Evolutionary conservation across 2,113 vertebrate genomes (phyloP).

Genomic region (Eulemur rufifrons): DNA sequence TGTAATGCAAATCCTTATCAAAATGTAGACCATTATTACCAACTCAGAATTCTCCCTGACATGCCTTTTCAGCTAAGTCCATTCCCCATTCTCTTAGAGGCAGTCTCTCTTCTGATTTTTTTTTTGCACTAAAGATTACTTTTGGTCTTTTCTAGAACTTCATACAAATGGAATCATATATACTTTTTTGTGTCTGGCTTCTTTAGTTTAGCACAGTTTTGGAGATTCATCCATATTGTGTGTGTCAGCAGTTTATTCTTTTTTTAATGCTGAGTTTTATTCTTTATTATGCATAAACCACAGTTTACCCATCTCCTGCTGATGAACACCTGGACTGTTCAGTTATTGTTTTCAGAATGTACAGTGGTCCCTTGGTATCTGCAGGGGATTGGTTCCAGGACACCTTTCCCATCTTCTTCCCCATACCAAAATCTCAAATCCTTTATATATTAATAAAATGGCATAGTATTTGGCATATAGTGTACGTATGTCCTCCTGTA

Average conservation of each 20-base stretch:
- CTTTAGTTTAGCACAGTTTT: neutral
- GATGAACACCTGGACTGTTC: neutral
- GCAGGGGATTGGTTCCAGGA: neutral
- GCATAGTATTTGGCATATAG: neutral
- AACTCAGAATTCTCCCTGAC: neutral
- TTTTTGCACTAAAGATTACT: neutral
- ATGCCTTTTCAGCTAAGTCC: neutral
- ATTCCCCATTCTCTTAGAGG: neutral
- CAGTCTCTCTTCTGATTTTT: neutral
- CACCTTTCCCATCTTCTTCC: neutral
- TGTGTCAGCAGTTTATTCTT: neutral
- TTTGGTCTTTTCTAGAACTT: neutral
- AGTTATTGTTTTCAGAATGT: neutral
- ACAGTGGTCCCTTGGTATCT: neutral
- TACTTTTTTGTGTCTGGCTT: neutral
- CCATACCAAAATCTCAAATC: neutral
- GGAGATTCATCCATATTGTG: neutral
- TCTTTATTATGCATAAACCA: neutral
- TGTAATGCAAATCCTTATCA: neutral
- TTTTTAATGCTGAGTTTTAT: neutral
- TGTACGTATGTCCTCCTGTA: neutral
- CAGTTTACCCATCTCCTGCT: neutral
- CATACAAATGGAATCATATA: neutral
- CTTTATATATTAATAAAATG: neutral
- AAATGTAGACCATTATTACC: neutral